Evolutionary conservation across 2,888 invertebrate species (phyloP), one percentile per base, ranked within the genome.

Genomic region (Idaea biselata): DNA sequence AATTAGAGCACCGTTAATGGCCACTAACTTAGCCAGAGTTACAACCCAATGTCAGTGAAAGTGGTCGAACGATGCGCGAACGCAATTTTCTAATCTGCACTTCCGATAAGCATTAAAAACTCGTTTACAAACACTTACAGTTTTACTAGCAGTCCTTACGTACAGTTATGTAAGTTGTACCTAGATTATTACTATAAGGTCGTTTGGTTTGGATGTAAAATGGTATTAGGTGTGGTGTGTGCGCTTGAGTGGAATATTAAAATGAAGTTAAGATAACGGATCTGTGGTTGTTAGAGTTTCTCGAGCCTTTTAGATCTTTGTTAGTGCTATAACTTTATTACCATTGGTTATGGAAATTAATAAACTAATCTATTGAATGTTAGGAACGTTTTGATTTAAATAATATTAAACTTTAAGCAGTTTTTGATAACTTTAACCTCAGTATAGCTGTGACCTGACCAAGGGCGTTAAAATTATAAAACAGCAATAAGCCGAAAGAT

Each of bases 11-110:
- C 14, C 5, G 11, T 44, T 44, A 44, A 44, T 44, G 44, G 11
- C 8, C 44, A 44, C 3, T 44, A 44, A 44, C 14, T 44, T 18
- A 56, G 14, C 56, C 17, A 56, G 56, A 18, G 56, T 17, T 56
- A 11, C 61, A 73, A 74, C 75, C 81, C 83, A 82, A 82, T 82
- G 83, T 78, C 83, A 85, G 88, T 84, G 88, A 90, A 89, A 89
- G 89, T 87, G 80, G 77, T 73, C 73, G 56, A 72, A 70, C 74
- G 75, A 80, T 79, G 80, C 76, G 81, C 82, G 68, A 70, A 68
- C 77, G 79, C 77, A 76, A 80, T 87, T 86, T 86, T 84, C 86
- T 86, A 87, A 85, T 84, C 77, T 73, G 68, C 74, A 79, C 80
- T 81, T 82, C 83, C 82, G 77, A 80, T 71, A 73, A 65, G 59